These are phyloP conservation scores for Danionella dracula DNA, from an alignment of 2,797 vertebrate genomes.

Conservation along the genomic window DNA sequence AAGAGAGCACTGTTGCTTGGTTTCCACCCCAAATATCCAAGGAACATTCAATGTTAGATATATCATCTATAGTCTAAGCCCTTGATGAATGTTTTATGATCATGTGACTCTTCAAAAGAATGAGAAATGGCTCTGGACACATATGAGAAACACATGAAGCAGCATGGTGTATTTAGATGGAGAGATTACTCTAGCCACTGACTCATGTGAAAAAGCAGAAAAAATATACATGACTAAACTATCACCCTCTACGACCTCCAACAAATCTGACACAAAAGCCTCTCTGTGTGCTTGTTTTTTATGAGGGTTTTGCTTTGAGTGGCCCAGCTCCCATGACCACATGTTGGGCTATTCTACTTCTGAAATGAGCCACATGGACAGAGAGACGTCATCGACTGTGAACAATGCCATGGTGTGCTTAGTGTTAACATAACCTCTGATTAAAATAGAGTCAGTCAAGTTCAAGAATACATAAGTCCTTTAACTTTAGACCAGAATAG, in stretches of 20 bases:
- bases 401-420: not conserved
- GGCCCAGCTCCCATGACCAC: constrained; percentile 27
- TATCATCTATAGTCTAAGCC: too few species aligned
- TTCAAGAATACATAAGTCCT: not conserved
- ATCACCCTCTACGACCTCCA: constrained; percentile 22
- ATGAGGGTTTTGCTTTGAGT: constrained; percentile 24
- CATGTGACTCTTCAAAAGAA: not conserved
- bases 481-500: not conserved
- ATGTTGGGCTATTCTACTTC: constrained; percentile 4
- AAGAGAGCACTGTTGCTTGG: too few species aligned
- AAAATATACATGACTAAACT: constrained; percentile 3
- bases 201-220: not conserved
- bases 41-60: too few species aligned
- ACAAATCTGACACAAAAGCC: constrained; percentile 25
- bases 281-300: constrained; percentile 24
- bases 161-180: constrained; percentile 17
- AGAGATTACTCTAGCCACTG: constrained; percentile 2
- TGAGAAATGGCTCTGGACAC: constrained; percentile 11
- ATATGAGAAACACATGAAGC: constrained; percentile 20
- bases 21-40: too few species aligned
- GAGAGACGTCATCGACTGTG: not conserved
- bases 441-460: constrained; percentile 11
- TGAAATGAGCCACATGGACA: not conserved
- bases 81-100: not conserved
- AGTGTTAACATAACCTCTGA: not conserved